A percentile compares a stretch with the other conserved stretches of the same genome.
Evolutionary conservation across 2,797 vertebrate species (phyloP).

Genomic region (Lagorchestes hirsutus): DNA sequence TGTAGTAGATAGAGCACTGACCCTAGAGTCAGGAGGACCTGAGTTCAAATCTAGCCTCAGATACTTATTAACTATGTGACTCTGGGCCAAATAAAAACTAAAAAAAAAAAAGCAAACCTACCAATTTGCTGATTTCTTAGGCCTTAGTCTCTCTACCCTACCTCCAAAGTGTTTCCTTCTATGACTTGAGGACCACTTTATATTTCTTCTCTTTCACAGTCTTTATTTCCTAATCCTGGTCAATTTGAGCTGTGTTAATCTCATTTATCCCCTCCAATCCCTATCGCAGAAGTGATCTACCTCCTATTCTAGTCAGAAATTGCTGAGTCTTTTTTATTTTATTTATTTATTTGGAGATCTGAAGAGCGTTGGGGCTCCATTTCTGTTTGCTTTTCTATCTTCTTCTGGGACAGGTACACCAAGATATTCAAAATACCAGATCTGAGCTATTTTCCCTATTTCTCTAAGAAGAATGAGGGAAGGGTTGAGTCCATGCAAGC

Average conservation of each 20-base stretch:
- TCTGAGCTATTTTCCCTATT: not conserved
- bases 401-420: not conserved
- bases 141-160: not conserved
- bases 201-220: not conserved
- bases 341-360: not conserved
- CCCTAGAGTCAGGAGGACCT: too few species aligned
- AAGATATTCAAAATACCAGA: not conserved
- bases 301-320: not conserved
- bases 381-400: not conserved
- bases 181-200: not conserved
- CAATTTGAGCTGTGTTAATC: not conserved
- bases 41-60: too few species aligned
- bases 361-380: not conserved
- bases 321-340: not conserved
- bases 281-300: not conserved
- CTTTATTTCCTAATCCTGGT: not conserved
- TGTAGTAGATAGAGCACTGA: too few species aligned
- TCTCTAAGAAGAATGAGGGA: not conserved
- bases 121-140: not conserved
- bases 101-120: too few species aligned
- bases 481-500: not conserved
- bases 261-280: not conserved
- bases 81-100: not conserved
- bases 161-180: not conserved
- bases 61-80: not conserved